Base-by-base conservation (phyloP, 2,888 invertebrate genomes). In the Andrena bucephala region DNA sequence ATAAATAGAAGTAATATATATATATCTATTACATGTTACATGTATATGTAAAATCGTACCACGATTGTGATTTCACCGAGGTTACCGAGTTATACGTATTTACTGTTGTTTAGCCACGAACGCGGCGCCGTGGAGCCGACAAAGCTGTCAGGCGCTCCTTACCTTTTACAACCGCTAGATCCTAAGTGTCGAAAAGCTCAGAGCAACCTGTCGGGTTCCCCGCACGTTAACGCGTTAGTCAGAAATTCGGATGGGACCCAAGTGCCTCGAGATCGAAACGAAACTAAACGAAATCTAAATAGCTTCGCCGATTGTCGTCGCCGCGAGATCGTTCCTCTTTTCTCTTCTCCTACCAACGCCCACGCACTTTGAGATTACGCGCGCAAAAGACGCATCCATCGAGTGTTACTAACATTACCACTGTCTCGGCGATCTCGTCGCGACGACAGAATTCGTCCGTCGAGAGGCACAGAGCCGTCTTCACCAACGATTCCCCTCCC, bases 61-160 rank as follows among this genome's bases (percentile, higher is more conserved):
- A 91, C 91, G 93, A 94, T 92, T 93, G 93, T 93, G 94, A 93
- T 94, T 93, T 93, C 90, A 92, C 91, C 91, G 92, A 93, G 93
- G 94, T 93, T 93, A 93, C 93, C 93, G 92, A 93, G 92, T 92
- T 91, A 92, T 92, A 92, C 92, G 91, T 91, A 91, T 77, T 83
- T 77, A 87, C 72, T 70, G 81, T 86, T 70, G 81, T 81, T 75
- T 87, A 87, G 79, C 85, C 77, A 80, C 59, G 76, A 77, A 78
- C 78, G 81, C 87, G 85, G 77, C 87, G 89, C 86, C 84, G 74
- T 66, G 71, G 24, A 69, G 84, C 84, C 85, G 86, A 85, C 75
- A 77, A 85, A 84, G 87, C 85, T 85, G 68, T 77, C 70, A 82
- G 85, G 89, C 88, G 86, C 89, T 90, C 91, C 89, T 91, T 91